Evolutionary conservation across 2,888 invertebrate species (phyloP), one percentile per base, ranked within the genome.

Genomic region (Ashinkailepas kermadecensis): DNA sequence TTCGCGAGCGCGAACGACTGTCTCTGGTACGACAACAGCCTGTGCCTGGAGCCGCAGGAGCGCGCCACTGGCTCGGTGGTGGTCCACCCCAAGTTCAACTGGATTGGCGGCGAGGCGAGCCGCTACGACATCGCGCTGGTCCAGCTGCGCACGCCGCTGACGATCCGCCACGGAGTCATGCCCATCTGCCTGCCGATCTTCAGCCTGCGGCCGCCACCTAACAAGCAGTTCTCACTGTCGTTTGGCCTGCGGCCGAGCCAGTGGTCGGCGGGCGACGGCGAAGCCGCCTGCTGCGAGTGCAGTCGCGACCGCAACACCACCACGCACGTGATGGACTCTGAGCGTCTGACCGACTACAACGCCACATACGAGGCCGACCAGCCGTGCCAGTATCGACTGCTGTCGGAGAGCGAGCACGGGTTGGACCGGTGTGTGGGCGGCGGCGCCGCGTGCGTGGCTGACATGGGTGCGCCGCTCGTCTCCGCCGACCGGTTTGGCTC

Each of bases 171-270:
- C 58, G 57, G 58, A 4, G 21, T 78, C 9, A 4, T 12, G 58
- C 56, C 78, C 56, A 58, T 78, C 56, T 78, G 78, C n/a, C 58
- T 78, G 56, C 78, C 78, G 58, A n/a, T 78, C 12, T 78, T 56
- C 58, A 9, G 11, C 7, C 12, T 3, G 23, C 56, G 78, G 13
- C 13, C 23, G n/a, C 78, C 78, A 12, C 58, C 78, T 0, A n/a
- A 10, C 4, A n/a, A 11, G 12, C 78, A 58, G 58, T 56, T 18
- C 7, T 57, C 78, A 0, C 21, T 78, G 12, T 10, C 23, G 0
- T 12, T 58, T 1, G 13, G 58, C 23, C 78, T 78, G 58, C 7
- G 56, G 15, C 10, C 21, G n/a, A 23, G n/a, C 1, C 12, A 10
- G 8, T 56, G 25, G 21, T 12, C 57, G 57, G 23, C 15, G n/a